Percentiles rank a stretch among this genome's conserved stretches.
Conservation (phyloP, 2,888 invertebrate genomes). For the Chaetogeoica ovagalla region DNA sequence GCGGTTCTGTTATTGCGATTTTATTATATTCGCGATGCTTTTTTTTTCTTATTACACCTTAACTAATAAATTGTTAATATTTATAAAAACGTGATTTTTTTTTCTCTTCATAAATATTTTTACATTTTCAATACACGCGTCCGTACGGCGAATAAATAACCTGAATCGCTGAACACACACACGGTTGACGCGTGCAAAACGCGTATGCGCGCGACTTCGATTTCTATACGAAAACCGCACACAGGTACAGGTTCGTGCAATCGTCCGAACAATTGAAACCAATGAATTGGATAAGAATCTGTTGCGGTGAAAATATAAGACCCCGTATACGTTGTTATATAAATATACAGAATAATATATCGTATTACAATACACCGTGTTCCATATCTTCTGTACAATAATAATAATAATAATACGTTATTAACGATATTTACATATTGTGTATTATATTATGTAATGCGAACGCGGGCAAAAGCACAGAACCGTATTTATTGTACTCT, state of each 20-base stretch:
- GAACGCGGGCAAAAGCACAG: not conserved
- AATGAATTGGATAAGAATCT: conserved; percentile 34
- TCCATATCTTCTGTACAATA: not conserved
- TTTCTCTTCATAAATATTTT: too few species aligned
- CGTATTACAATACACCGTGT: too few species aligned
- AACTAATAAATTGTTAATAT: too few species aligned
- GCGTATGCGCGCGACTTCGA: not conserved
- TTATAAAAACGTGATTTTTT: too few species aligned
- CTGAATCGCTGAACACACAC: conserved; percentile 9
- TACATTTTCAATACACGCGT: too few species aligned
- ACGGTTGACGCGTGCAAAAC: conserved; percentile 28
- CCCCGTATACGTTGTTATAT: not conserved
- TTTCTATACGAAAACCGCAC: not conserved
- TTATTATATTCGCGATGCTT: too few species aligned
- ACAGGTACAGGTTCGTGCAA: conserved; percentile 17
- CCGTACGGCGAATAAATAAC: conserved; percentile 3
- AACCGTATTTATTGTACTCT: too few species aligned
- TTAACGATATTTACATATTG: not conserved
- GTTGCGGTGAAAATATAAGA: conserved; percentile 7
- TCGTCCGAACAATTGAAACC: conserved; percentile 32
- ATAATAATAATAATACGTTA: not conserved
- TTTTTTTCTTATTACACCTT: not conserved
- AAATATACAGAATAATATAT: not conserved
- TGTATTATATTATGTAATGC: too few species aligned
- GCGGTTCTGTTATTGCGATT: too few species aligned